Evolutionary conservation across 2,888 invertebrate genomes (phyloP).

Genomic region (Eupelmus urozonus): DNA sequence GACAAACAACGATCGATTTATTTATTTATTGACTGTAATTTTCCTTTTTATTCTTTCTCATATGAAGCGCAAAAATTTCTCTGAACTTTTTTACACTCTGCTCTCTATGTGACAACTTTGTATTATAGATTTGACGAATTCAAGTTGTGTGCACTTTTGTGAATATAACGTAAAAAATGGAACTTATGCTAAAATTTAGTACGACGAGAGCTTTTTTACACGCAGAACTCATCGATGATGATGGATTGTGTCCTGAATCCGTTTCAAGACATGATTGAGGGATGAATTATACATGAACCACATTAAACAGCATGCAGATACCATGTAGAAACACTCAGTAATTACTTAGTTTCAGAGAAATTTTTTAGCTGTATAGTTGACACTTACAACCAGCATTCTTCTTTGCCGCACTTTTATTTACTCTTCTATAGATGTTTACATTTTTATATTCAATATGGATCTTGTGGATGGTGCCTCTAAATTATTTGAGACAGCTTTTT

Average conservation of each 20-base stretch:
- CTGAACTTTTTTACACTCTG: slow-evolving; percentile 40
- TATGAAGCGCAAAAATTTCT: slow-evolving; percentile 39
- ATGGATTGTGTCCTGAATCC: slow-evolving; percentile 43
- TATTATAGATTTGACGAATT: slow-evolving; percentile 45
- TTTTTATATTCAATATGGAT: slow-evolving; percentile 26
- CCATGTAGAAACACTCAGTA: slow-evolving; percentile 14
- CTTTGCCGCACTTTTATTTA: slow-evolving; percentile 41
- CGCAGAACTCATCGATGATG: background rate
- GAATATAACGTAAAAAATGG: slow-evolving; percentile 22
- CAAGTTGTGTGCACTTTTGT: slow-evolving; percentile 26
- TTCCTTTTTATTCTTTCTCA: slow-evolving; percentile 17
- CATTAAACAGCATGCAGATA: slow-evolving; percentile 43
- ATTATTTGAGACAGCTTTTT: slow-evolving; percentile 33
- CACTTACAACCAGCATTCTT: slow-evolving; percentile 44
- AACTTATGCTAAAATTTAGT: slow-evolving; percentile 10
- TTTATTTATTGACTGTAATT: slow-evolving; percentile 32
- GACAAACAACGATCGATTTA: slow-evolving; percentile 24
- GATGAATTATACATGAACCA: slow-evolving; percentile 9
- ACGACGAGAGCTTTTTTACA: background rate
- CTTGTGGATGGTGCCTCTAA: slow-evolving; percentile 46
- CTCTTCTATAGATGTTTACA: slow-evolving; percentile 34
- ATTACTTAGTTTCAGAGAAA: slow-evolving; percentile 42
- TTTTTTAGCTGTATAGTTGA: slow-evolving; percentile 34
- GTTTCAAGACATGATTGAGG: slow-evolving; percentile 7
- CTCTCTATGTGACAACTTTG: slow-evolving; percentile 30